phyloP scores from a whole-genome alignment of 1,140 invertebrate genomes.

The Drosophila auraria region DNA sequence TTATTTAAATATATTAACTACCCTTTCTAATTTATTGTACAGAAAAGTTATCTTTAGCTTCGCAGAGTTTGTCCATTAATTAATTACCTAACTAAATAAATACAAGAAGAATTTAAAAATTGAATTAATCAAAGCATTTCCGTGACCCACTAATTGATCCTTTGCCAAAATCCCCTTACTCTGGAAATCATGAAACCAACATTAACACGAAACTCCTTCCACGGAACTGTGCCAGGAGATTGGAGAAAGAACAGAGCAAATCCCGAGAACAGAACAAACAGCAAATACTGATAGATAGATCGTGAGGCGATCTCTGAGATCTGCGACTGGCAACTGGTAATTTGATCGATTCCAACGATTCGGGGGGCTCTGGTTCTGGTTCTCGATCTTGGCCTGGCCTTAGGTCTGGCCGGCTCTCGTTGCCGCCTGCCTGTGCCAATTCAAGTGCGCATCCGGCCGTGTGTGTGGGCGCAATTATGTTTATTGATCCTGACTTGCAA shows the following conservation, averaged over 20 bases:
- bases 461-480: constrained; percentile 76
- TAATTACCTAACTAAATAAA: neutral
- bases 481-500: constrained; percentile 70
- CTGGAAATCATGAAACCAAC: constrained; percentile 5
- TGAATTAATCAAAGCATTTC: too few relatives aligned
- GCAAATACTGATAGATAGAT: constrained; percentile 41
- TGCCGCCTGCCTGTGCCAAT: constrained; percentile 58
- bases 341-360: constrained; percentile 56
- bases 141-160: constrained; percentile 13
- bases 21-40: neutral
- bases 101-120: neutral
- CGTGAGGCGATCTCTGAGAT: constrained; percentile 48
- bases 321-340: constrained; percentile 56
- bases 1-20: neutral
- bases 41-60: neutral
- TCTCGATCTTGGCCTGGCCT: constrained; percentile 13
- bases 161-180: neutral
- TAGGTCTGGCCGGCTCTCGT: constrained; percentile 17
- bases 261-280: constrained; percentile 11
- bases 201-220: constrained; percentile 31
- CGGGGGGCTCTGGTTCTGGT: constrained; percentile 4
- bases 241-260: constrained; percentile 1
- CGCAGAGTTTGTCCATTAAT: neutral
- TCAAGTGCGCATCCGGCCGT: constrained; percentile 80
- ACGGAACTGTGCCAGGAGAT: constrained; percentile 34